Conservation (phyloP, 2,888 invertebrate genomes). For the Erebia epiphron region DNA sequence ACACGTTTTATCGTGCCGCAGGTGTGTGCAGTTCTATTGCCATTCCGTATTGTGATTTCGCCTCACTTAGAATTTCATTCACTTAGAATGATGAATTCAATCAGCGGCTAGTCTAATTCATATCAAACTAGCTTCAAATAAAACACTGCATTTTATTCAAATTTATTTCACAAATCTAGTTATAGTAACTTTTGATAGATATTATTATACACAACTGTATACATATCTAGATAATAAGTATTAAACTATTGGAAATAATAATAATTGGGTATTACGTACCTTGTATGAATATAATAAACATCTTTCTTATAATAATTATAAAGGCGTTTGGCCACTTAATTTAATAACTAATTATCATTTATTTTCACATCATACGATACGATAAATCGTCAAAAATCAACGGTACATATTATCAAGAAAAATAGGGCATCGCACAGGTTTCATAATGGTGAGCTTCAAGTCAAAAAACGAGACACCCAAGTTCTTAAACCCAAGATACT, state of each 20-base stretch:
- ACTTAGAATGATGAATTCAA: no score
- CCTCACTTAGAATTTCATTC: no score
- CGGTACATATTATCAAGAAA: no score
- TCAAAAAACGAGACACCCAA: no score
- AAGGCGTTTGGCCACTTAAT: constrained; percentile 22
- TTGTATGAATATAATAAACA: constrained; percentile 27
- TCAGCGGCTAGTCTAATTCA: no score
- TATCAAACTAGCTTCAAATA: background rate
- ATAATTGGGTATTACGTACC: background rate
- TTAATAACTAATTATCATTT: background rate
- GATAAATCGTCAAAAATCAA: background rate
- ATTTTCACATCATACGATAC: background rate
- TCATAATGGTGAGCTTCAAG: no score
- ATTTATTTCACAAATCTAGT: constrained; percentile 60
- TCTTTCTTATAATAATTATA: constrained; percentile 22
- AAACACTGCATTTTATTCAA: constrained; percentile 49
- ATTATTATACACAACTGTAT: constrained; percentile 28
- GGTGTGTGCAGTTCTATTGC: no score
- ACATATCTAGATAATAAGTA: constrained; percentile 25
- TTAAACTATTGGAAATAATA: constrained; percentile 16
- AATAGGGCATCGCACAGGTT: no score
- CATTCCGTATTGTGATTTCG: no score
- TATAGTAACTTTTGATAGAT: constrained; percentile 32
- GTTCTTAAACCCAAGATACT: no score
- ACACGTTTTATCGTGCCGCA: no score